Percentiles rank a stretch among this genome's conserved stretches.
These are phyloP conservation scores for Drosophila barbarae DNA, from an alignment of 2,888 invertebrate species.

Conservation along the genomic window DNA sequence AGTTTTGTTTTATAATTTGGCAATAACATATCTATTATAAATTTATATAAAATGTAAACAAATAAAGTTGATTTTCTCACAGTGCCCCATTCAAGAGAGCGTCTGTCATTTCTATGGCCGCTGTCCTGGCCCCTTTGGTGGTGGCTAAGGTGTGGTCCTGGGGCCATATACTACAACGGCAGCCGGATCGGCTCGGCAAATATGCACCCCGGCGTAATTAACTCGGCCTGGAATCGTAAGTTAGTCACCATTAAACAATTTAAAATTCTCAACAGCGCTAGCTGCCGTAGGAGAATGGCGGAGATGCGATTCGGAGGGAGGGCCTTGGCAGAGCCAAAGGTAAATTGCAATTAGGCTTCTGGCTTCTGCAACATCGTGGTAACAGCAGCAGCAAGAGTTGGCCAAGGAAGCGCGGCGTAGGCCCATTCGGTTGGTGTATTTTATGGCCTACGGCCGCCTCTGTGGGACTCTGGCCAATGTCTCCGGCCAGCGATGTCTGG, in stretches of 20 bases:
- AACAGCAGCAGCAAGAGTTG: constrained; percentile 29
- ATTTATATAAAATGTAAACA: background rate
- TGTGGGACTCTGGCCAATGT: constrained; percentile 63
- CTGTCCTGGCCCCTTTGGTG: constrained; percentile 13
- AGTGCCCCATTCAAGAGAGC: constrained; percentile 29
- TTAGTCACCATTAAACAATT: constrained; percentile 75
- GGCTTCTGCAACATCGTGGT: constrained; percentile 61
- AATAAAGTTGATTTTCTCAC: background rate
- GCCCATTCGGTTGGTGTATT: constrained; percentile 70
- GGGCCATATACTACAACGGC: constrained; percentile 29
- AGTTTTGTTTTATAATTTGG: too few species aligned
- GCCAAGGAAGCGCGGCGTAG: constrained; percentile 36
- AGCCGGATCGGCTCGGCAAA: constrained; percentile 63
- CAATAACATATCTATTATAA: too few species aligned
- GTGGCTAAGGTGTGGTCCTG: constrained; percentile 48
- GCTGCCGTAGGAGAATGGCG: constrained; percentile 30
- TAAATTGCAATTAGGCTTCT: constrained; percentile 79
- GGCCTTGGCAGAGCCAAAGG: constrained; percentile 56
- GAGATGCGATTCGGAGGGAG: constrained; percentile 26
- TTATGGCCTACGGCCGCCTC: constrained; percentile 69
- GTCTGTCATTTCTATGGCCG: constrained; percentile 65
- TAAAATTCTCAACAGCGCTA: constrained; percentile 72
- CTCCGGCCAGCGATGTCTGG: constrained; percentile 40
- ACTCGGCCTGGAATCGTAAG: constrained; percentile 75
- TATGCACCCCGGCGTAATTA: constrained; percentile 76